These are phyloP conservation scores for Petrocephalus microphthalmus DNA, from an alignment of 2,113 vertebrate genomes.

Conservation along the genomic window DNA sequence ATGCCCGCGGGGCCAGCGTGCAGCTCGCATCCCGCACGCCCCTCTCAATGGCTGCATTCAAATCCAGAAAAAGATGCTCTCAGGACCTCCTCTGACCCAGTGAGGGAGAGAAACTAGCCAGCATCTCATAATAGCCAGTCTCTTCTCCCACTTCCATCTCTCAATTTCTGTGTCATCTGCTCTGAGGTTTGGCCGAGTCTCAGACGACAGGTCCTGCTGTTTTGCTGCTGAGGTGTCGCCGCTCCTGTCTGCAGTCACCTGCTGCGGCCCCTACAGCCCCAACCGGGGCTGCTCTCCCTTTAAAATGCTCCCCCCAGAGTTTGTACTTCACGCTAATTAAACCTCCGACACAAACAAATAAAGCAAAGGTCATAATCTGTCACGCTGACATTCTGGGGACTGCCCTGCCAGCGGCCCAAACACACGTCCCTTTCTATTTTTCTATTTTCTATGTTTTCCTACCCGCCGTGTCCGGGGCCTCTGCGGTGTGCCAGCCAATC, in stretches of 20 bases:
- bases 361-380: conserved; percentile 67
- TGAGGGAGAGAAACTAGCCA: background rate
- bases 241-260: conserved; percentile 19
- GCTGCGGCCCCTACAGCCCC: conserved; percentile 7
- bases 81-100: background rate
- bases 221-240: background rate
- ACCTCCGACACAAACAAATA: conserved; percentile 58
- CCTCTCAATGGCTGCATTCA: background rate
- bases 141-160: conserved; percentile 56
- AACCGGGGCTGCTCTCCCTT: background rate
- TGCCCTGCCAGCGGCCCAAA: conserved; percentile 46
- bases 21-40: background rate
- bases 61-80: background rate
- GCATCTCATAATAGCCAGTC: conserved; percentile 58
- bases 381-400: conserved; percentile 57
- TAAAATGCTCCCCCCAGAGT: conserved; percentile 12
- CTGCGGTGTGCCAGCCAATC: conserved; percentile 28
- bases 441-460: background rate
- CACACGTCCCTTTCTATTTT: conserved; percentile 24
- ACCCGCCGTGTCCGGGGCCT: conserved; percentile 5
- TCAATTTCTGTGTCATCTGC: conserved; percentile 23
- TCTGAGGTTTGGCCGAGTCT: background rate
- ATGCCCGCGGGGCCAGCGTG: conserved; percentile 51
- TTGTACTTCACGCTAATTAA: conserved; percentile 56
- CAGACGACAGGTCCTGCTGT: background rate